Conservation (phyloP, 2,797 vertebrate genomes). For the Poecile montanus region DNA sequence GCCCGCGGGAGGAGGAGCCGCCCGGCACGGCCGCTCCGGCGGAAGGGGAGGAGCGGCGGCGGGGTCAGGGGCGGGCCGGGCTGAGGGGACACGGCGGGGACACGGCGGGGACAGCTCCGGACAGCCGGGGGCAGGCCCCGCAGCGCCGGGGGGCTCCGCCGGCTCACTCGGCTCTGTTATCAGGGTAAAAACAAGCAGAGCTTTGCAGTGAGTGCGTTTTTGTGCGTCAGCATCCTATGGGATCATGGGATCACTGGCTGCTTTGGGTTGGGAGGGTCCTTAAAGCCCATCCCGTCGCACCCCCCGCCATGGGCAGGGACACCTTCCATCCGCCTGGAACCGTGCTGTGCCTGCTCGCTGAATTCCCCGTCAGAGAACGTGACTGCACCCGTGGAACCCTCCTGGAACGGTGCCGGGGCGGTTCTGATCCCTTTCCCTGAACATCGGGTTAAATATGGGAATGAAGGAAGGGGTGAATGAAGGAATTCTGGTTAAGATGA, state of each 20-base stretch:
- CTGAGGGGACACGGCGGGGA: neutral
- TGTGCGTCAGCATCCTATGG: too few relatives aligned
- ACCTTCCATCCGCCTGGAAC: too few relatives aligned
- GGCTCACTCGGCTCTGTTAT: fast-evolving
- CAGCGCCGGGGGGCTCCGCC: neutral
- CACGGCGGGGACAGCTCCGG: neutral
- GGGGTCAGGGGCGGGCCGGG: neutral
- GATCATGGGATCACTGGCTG: neutral
- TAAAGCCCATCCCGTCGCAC: neutral
- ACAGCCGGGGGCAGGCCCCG: too few relatives aligned
- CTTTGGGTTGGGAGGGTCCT: neutral
- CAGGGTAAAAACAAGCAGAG: too few relatives aligned
- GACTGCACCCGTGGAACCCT: fast-evolving
- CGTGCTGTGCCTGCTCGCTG: neutral
- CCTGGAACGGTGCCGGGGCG: fast-evolving
- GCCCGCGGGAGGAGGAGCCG: conserved; percentile 63
- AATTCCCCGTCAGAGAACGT: neutral
- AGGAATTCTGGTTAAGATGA: too few relatives aligned
- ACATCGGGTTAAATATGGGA: too few relatives aligned
- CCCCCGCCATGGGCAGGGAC: neutral
- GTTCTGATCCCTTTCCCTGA: neutral
- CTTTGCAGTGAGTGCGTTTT: fast-evolving
- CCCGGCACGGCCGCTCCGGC: neutral
- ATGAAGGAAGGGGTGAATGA: too few relatives aligned
- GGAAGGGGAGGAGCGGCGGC: neutral